Evolutionary conservation across 2,797 vertebrate species (phyloP), one percentile per base, ranked within the genome.

Genomic region (Hippocampus kuda): DNA sequence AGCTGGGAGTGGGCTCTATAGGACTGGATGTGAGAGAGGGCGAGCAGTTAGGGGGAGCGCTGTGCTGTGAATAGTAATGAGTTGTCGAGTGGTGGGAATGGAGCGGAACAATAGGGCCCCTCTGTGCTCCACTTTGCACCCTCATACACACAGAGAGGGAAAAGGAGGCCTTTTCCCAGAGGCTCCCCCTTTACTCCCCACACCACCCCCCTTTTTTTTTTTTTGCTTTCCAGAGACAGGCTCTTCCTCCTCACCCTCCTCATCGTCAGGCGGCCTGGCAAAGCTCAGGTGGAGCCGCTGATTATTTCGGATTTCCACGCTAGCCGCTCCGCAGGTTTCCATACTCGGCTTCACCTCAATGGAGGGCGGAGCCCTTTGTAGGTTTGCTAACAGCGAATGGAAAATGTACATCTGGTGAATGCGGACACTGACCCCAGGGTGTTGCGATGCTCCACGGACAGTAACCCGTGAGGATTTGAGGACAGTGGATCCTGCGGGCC

Each of bases 51-150:
- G 90, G 88, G 89, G 89, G 90, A 90, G 90, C 89, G 90, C 87
- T 89, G 91, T 90, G 90, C 85, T 85, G 84, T 84, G 91, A 91
- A 90, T 89, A 84, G 72, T 92, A 92, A 92, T 92, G 87, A 91
- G 89, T 79, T 72, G 80, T 86, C 82, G 90, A 92, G 90, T 91
- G 88, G 91, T 92, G 91, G 90, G 91, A 92, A 92, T 91, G 87
- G 81, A 89, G 86, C 65, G 66, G 87, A 88, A 92, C 90, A 92
- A 92, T 92, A 89, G 91, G 83, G 90, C 82, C 87, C 88, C 91
- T 92, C 91, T 92, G 90, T 93, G 91, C 87, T 92, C 86, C 88
- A 89, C 87, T 91, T 87, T 85, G 88, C 89, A 89, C 91, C 92
- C 91, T 91, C 91, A 86, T 88, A 88, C 88, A 87, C 86, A 88